Evolutionary conservation across 1,140 invertebrate genomes (phyloP), one percentile per base, ranked within the genome.

Genomic region (Vollenhovia emeryi): DNA sequence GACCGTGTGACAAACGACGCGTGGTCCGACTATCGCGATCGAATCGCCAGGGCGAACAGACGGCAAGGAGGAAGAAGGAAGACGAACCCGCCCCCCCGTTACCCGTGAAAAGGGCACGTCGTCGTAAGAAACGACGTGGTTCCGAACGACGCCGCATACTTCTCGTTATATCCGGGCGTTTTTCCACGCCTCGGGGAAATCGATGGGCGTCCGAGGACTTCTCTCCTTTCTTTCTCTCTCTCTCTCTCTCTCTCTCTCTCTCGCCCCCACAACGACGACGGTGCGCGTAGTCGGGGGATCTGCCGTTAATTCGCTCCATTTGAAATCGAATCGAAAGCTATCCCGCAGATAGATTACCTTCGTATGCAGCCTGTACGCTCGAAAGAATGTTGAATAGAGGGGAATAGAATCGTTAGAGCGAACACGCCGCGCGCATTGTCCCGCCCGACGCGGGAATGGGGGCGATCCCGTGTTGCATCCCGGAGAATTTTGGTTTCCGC

Each of bases 261-360:
- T 30, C 30, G 8, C 48, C 18, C 6, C 45, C 33, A 15, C 76
- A 21, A 68, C 74, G 43, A 68, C 74, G 43, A 76, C 30, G 27
- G 30, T 48, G 62, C 68, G 62, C 68, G 36, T 66, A 52, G 48
- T 52, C 74, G 50, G 64, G 36, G 24, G 57, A 60, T 68, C 75
- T 80, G 84, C 60, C 84, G 59, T 75, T 76, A 76, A 84, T 82
- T 79, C 78, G 78, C 78, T 71, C 78, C 78, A 82, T 82, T 82
- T 82, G 78, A 57, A 82, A 82, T 82, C 78, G 66, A 82, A 82
- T 82, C 78, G 66, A 82, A 82, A 71, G 78, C 78, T 73, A 82
- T 82, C 73, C 78, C 78, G 36, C 66, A 82, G 78, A 82, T 82
- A 71, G 78, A 82, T 82, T 73, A 82, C 66, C 78, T 82, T 82